A percentile compares a stretch with the other conserved stretches of the same genome.
phyloP scores from a whole-genome alignment of 2,888 invertebrate genomes.

The Allolobophora icterica region DNA sequence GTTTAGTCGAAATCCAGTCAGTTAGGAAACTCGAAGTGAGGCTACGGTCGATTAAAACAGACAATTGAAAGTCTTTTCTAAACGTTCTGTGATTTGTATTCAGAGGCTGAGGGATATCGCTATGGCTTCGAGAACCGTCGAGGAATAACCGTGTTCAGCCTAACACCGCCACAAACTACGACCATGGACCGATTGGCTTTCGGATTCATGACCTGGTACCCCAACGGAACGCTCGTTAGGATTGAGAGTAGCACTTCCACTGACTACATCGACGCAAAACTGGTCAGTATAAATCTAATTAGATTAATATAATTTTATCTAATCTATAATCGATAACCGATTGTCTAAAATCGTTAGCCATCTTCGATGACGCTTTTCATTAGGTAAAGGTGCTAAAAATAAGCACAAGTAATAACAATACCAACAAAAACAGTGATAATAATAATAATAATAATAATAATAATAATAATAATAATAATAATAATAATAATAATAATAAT shows the following conservation, averaged over 20 bases:
- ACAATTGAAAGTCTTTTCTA: background rate
- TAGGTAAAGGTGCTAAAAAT: background rate
- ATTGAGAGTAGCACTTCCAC: conserved; percentile 53
- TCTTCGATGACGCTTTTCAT: background rate
- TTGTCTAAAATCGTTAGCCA: background rate
- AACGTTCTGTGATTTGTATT: background rate
- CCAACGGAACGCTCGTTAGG: conserved; percentile 57
- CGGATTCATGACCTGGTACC: conserved; percentile 62
- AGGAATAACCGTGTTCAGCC: conserved; percentile 56
- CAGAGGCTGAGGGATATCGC: conserved; percentile 58
- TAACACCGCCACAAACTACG: conserved; percentile 47
- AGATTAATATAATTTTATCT: background rate
- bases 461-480: too few species aligned
- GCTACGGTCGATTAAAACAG: background rate
- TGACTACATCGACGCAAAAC: conserved; percentile 59
- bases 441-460: background rate
- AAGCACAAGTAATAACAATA: background rate
- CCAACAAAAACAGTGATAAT: background rate
- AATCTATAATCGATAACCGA: background rate
- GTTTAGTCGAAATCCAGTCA: background rate
- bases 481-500: background rate
- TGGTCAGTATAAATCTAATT: conserved; percentile 53
- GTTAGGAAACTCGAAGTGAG: background rate
- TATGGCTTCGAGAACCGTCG: conserved; percentile 50
- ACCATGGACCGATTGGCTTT: conserved; percentile 58